Evolutionary conservation across 1,140 invertebrate species (phyloP).

Genomic region (Lineus longissimus): DNA sequence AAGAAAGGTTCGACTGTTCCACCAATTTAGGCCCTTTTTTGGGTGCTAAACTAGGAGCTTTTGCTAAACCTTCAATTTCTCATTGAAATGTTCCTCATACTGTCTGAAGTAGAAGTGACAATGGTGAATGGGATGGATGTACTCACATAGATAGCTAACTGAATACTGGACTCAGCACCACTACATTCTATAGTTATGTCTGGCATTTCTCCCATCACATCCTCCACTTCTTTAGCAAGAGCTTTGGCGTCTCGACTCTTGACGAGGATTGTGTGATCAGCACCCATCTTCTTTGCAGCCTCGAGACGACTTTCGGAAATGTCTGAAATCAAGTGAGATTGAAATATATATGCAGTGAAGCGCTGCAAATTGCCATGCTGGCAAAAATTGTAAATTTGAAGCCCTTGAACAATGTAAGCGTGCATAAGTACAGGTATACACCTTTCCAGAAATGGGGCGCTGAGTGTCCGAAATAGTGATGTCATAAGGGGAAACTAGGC

Average conservation of each 20-base stretch:
- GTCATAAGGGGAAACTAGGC: too few relatives aligned
- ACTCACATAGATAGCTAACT: slow-evolving; percentile 71
- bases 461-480: too few relatives aligned
- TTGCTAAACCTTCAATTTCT: too few relatives aligned
- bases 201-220: slow-evolving; percentile 65
- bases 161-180: slow-evolving; percentile 75
- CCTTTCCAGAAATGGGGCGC: too few relatives aligned
- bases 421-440: too few relatives aligned
- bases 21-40: too few relatives aligned
- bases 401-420: background rate
- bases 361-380: background rate
- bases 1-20: too few relatives aligned
- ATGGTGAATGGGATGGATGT: too few relatives aligned
- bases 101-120: background rate
- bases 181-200: slow-evolving; percentile 83
- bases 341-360: background rate
- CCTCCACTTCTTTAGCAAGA: slow-evolving; percentile 62
- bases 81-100: too few relatives aligned
- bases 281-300: slow-evolving; percentile 78
- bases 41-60: too few relatives aligned
- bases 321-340: slow-evolving; percentile 59
- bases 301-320: slow-evolving; percentile 71
- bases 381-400: background rate
- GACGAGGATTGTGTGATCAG: slow-evolving; percentile 64
- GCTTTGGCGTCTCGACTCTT: slow-evolving; percentile 53